Evolutionary conservation across 1,140 invertebrate genomes (phyloP), one percentile per base, ranked within the genome.

Genomic region (Olivierus martensii): DNA sequence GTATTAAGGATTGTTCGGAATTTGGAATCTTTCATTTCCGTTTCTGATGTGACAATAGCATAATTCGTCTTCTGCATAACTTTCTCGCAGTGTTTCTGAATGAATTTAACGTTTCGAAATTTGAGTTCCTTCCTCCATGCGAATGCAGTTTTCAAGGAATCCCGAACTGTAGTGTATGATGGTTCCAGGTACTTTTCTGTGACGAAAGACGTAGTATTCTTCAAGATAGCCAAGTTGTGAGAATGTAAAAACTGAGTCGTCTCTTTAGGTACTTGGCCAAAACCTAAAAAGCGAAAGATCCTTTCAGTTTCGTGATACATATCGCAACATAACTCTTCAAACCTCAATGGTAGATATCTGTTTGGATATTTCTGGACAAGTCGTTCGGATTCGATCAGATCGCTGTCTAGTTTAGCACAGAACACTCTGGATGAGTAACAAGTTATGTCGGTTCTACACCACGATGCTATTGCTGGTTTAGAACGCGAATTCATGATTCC

Each of bases 401-500:
- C 47, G 10, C 52, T 39, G 42, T 57, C 28, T 42, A 56, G 37
- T 34, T 46, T 18, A 12, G 38, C 35, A 46, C 59, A 53, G 41
- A 45, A 47, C 19, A 48, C 47, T 34, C 55, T 22, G 34, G 52
- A 19, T 6, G 54, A 53, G 36, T 45, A 56, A n/a, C 49, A 56
- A 15, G 49, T 38, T 38, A 54, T 52, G 17, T 59, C 51, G 47
- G 57, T 52, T 14, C 48, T 42, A 38, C 51, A 58, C 59, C 49
- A 52, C 2, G 50, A 44, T 17, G 59, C 59, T 38, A 61, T 52
- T 12, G 44, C 52, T 52, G 55, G 50, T 11, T 55, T 47, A 22
- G 52, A 22, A 2, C 59, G 41, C 17, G 59, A 61, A 42, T 55
- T 56, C 59, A 61, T 61, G 3, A 55, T 59, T 36, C 53, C 59